Conservation (phyloP, 2,888 invertebrate genomes). For the Branchellion lobata region DNA sequence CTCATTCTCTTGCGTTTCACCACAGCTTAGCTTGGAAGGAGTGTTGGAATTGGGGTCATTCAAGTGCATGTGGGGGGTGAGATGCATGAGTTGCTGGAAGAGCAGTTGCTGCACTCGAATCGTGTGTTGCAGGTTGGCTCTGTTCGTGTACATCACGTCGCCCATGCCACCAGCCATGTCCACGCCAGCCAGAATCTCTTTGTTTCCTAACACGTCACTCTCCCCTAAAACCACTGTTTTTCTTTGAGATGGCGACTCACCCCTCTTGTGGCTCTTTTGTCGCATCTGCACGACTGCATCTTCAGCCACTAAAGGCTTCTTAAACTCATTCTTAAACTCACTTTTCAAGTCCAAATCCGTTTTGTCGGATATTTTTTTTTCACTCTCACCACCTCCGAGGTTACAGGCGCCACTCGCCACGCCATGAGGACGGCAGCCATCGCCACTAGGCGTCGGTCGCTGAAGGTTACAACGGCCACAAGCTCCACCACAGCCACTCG, state of each 20-base stretch:
- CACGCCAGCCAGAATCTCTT: too few species aligned
- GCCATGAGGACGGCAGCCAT: too few species aligned
- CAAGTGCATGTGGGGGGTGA: background rate
- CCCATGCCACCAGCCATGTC: background rate
- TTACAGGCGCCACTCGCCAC: too few species aligned
- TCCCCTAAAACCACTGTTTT: slow-evolving; percentile 8
- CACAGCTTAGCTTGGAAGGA: too few species aligned
- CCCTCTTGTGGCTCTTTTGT: background rate
- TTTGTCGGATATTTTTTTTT: too few species aligned
- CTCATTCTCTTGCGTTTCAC: background rate
- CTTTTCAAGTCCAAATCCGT: background rate
- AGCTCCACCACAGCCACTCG: too few species aligned
- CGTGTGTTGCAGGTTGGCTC: slow-evolving; percentile 10
- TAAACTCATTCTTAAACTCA: background rate
- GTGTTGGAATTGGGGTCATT: too few species aligned
- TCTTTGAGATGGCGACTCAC: background rate
- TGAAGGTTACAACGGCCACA: too few species aligned
- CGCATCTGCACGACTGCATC: background rate
- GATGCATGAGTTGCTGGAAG: background rate
- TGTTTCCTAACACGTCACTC: background rate
- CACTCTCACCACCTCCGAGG: too few species aligned
- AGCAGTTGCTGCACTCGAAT: slow-evolving; percentile 2
- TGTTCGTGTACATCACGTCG: slow-evolving; percentile 5
- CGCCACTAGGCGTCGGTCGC: too few species aligned
- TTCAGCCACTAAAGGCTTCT: background rate